Base-by-base conservation (phyloP, 2,113 vertebrate species). In the Macroglossus sobrinus region DNA sequence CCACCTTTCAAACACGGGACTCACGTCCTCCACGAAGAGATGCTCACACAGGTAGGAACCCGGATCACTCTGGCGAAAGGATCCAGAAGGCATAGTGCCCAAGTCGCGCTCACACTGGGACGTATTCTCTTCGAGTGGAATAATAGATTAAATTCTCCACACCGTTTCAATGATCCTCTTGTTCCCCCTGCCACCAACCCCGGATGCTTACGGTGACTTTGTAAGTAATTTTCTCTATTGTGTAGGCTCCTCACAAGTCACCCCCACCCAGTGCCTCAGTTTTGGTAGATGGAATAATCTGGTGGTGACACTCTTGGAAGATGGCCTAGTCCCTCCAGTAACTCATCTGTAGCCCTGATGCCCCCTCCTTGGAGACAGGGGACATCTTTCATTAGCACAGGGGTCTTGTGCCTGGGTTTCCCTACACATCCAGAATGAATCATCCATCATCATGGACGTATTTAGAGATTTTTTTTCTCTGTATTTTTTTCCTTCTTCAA, bases 391-490 rank as follows among this genome's bases (percentile, higher is more conserved):
- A 21, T 35, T 45, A 47, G 45, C 26, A 1, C 0, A 0, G 35
- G 4, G 21, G 40, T 7, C 66, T 80, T 21, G 2, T 33, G 64
- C 40, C 22, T 50, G 38, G 43, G 38, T 18, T 71, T 82, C 12
- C 0, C 18, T 50, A 3, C 22, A 19, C 33, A 18, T 22, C 19
- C 4, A 2, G 38, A 66, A 63, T 53, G 80, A 91, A 82, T 57
- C 91, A 91, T 84, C 71, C 55, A 14, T 55, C 3, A 0, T 86
- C 91, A 30, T 72, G 59, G 85, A 82, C 64, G 91, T 89, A 82
- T 91, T 95, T 86, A 94, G 95, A 94, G 61, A 78, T 91, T 35
- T 89, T 97, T 97, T 94, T 97, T 97, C 91, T 66, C 78, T 90
- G 16, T 63, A 21, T 75, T 88, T 81, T 93, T 80, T 76, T 28